Evolutionary conservation across 2,113 vertebrate species (phyloP).

Genomic region (Triplophysa tibetana): DNA sequence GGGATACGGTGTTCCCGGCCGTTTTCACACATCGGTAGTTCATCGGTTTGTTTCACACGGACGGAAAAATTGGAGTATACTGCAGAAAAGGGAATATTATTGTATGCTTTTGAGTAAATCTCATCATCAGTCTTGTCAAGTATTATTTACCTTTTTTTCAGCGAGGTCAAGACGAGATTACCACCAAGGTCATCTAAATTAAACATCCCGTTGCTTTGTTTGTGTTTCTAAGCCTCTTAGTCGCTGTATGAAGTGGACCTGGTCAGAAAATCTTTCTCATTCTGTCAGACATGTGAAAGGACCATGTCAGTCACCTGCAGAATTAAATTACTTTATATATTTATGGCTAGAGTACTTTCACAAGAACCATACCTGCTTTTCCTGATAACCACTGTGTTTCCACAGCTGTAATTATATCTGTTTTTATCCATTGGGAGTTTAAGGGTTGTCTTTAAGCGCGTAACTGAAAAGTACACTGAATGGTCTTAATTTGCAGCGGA

Average conservation of each 20-base stretch:
- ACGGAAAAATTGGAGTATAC: background rate
- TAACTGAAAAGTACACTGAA: too few relatives aligned
- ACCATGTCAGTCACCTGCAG: background rate
- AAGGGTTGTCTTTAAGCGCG: background rate
- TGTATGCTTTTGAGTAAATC: background rate
- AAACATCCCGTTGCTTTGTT: conserved; percentile 14
- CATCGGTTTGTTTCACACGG: too few relatives aligned
- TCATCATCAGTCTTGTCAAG: background rate
- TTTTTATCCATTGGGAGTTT: background rate
- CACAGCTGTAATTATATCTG: background rate
- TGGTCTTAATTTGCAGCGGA: background rate
- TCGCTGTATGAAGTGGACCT: background rate
- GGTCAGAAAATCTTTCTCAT: background rate
- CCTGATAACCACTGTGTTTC: background rate
- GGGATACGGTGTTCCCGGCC: too few relatives aligned
- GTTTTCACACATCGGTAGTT: too few relatives aligned
- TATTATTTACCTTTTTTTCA: conserved; percentile 6
- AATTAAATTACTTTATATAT: background rate
- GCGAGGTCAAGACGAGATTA: conserved; percentile 10
- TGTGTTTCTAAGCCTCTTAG: conserved; percentile 15
- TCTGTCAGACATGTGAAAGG: background rate
- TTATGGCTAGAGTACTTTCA: too few relatives aligned
- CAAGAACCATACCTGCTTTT: background rate
- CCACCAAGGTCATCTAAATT: background rate
- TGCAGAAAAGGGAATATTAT: background rate